Conservation (phyloP, 2,797 vertebrate genomes). For the Scyliorhinus canicula region DNA sequence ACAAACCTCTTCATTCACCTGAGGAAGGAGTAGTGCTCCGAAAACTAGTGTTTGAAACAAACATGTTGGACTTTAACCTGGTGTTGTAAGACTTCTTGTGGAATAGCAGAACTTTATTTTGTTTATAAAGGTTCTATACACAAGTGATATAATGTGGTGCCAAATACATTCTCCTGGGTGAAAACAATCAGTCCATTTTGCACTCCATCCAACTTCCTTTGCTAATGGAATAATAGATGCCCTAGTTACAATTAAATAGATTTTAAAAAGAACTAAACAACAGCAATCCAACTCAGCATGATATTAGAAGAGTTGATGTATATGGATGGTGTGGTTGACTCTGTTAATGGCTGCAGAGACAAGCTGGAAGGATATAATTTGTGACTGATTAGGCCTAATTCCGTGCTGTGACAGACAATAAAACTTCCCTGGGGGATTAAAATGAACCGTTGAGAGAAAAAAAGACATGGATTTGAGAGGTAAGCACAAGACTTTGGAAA, state of each 20-base stretch:
- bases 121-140: background rate
- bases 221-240: constrained; percentile 7
- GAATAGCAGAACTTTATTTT: background rate
- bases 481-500: background rate
- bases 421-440: background rate
- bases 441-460: background rate
- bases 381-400: background rate
- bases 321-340: background rate
- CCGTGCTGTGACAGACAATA: too few relatives aligned
- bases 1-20: too few relatives aligned
- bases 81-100: too few relatives aligned
- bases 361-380: background rate
- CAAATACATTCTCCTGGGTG: background rate
- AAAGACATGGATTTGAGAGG: background rate
- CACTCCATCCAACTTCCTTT: background rate
- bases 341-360: background rate
- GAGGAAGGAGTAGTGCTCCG: too few relatives aligned
- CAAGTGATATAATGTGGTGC: background rate
- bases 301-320: background rate
- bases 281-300: background rate
- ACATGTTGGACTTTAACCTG: too few relatives aligned
- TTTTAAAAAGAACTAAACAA: background rate
- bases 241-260: background rate
- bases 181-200: background rate
- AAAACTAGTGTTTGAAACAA: too few relatives aligned